Conservation (phyloP, 2,113 vertebrate genomes). For the Patagioenas fasciata region DNA sequence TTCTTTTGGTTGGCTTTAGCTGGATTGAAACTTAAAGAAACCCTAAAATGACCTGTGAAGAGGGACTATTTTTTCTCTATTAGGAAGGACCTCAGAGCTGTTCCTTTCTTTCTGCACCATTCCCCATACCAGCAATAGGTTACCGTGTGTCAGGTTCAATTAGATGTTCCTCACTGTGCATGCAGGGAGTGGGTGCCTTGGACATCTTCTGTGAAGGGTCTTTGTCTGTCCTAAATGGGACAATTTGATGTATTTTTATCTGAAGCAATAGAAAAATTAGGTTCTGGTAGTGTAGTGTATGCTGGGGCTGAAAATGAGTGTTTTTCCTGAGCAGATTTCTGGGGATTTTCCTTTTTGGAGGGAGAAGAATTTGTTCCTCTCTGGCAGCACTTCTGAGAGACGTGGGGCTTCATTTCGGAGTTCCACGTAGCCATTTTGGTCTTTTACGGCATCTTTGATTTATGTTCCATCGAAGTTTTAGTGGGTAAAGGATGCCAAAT, state of each 20-base stretch:
- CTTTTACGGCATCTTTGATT: background rate
- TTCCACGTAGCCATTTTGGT: background rate
- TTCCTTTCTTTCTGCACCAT: background rate
- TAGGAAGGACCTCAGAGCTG: background rate
- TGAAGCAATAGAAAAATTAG: background rate
- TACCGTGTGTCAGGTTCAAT: background rate
- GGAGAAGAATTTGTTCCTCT: background rate
- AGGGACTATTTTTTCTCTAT: background rate
- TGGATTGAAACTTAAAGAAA: background rate
- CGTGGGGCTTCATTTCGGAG: background rate
- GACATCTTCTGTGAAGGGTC: background rate
- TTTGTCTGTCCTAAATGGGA: background rate
- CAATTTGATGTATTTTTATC: background rate
- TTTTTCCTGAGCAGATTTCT: background rate
- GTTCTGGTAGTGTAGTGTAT: background rate
- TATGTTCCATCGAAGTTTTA: background rate
- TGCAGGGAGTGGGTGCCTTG: background rate
- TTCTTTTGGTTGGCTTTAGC: background rate
- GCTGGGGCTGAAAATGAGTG: background rate
- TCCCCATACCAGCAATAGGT: background rate
- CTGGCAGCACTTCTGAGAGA: background rate
- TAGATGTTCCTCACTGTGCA: rapidly evolving
- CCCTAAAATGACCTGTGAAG: background rate
- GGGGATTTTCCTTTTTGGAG: background rate
- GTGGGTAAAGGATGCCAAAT: background rate